Conservation (phyloP, 2,797 vertebrate genomes). For the Enteromius mattozi region DNA sequence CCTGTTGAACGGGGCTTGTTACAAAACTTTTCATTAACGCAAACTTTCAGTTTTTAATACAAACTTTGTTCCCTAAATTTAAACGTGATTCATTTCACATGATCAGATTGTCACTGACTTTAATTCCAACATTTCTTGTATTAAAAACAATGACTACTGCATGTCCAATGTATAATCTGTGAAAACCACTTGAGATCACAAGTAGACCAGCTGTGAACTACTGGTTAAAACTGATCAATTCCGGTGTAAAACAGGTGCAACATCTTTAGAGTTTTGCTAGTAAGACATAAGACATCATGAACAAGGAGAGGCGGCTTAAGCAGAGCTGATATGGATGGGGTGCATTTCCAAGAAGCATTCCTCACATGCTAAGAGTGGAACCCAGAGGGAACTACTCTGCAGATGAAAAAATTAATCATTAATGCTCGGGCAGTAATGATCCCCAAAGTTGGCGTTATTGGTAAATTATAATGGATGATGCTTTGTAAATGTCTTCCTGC, state of each 20-base stretch:
- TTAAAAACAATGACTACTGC: neutral
- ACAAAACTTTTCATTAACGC: too few relatives aligned
- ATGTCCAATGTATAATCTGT: neutral
- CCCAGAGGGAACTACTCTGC: conserved; percentile 70
- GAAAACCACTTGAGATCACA: neutral
- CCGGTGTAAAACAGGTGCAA: neutral
- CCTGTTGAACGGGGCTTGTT: too few relatives aligned
- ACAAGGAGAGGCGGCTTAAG: conserved; percentile 78
- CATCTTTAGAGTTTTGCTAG: neutral
- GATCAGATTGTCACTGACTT: too few relatives aligned
- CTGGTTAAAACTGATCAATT: neutral
- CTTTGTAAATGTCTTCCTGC: conserved; percentile 66
- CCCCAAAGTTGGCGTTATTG: conserved; percentile 75
- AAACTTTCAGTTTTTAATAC: too few relatives aligned
- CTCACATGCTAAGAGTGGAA: conserved; percentile 56
- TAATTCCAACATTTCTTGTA: neutral
- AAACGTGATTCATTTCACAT: too few relatives aligned
- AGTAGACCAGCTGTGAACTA: neutral
- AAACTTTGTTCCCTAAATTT: too few relatives aligned
- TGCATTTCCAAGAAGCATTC: conserved; percentile 59
- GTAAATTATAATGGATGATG: conserved; percentile 89
- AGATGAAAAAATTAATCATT: conserved; percentile 77
- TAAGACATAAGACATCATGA: conserved; percentile 58
- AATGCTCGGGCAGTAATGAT: conserved; percentile 77
- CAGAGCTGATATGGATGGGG: conserved; percentile 75